phyloP scores from a whole-genome alignment of 1,140 invertebrate species.

The Drosophila trapezifrons region DNA sequence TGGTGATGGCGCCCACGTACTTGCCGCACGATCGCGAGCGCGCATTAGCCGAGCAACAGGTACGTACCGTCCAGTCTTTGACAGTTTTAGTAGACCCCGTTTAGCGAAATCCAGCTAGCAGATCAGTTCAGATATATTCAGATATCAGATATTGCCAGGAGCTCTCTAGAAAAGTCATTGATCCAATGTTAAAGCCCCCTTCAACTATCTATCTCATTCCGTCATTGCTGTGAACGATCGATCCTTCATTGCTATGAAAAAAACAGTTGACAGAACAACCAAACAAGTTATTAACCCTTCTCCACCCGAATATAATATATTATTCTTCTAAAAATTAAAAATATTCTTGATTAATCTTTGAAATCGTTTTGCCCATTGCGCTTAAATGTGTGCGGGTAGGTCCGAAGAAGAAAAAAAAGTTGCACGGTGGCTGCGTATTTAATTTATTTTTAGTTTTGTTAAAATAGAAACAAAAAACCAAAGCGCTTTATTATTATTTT shows the following conservation, averaged over 20 bases:
- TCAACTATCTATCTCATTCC: slow-evolving; percentile 27
- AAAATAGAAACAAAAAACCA: slow-evolving; percentile 41
- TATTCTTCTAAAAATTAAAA: slow-evolving; percentile 30
- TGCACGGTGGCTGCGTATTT: slow-evolving; percentile 82
- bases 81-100: slow-evolving; percentile 39
- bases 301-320: slow-evolving; percentile 51
- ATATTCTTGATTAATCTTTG: slow-evolving; percentile 57
- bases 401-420: slow-evolving; percentile 68
- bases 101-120: slow-evolving; percentile 36
- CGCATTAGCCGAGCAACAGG: slow-evolving; percentile 94
- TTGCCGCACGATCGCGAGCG: slow-evolving; percentile 92
- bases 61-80: slow-evolving; percentile 86
- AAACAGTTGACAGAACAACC: slow-evolving; percentile 80
- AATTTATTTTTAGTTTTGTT: slow-evolving; percentile 34
- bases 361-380: slow-evolving; percentile 23
- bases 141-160: slow-evolving; percentile 39
- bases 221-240: slow-evolving; percentile 62
- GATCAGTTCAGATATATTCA: slow-evolving; percentile 23
- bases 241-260: slow-evolving; percentile 66
- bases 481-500: slow-evolving; percentile 41
- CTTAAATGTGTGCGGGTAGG: slow-evolving; percentile 62
- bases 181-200: neutral
- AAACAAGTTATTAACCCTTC: slow-evolving; percentile 69
- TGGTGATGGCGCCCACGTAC: slow-evolving; percentile 92
- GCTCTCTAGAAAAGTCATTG: slow-evolving; percentile 35